Percentiles rank a stretch among this genome's conserved stretches.
phyloP scores from a whole-genome alignment of 2,888 invertebrate species.

The Agrotis segetum region DNA sequence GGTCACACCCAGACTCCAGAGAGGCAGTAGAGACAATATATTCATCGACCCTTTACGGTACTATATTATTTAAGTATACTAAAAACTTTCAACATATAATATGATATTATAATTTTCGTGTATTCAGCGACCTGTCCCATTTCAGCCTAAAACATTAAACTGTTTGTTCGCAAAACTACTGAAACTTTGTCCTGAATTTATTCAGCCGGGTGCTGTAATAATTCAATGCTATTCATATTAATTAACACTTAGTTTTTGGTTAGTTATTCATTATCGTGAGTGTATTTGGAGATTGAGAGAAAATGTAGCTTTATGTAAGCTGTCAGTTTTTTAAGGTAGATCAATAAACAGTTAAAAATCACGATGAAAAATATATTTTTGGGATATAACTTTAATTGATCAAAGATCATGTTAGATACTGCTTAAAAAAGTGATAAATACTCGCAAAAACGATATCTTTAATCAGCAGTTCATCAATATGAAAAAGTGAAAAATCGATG shows the following conservation, averaged over 20 bases:
- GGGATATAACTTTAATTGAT: background rate
- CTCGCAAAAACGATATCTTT: no score
- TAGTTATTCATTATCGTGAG: constrained; percentile 29
- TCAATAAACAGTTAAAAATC: background rate
- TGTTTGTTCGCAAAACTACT: constrained; percentile 49
- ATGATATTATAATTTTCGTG: constrained; percentile 38
- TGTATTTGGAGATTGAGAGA: background rate
- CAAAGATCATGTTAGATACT: background rate
- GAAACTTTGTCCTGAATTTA: constrained; percentile 51
- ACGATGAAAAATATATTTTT: background rate
- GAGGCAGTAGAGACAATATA: background rate
- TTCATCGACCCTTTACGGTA: constrained; percentile 12
- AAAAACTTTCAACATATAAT: constrained; percentile 44
- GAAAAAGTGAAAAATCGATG: no score
- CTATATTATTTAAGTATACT: constrained; percentile 48
- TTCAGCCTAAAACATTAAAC: constrained; percentile 30
- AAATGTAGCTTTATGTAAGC: background rate
- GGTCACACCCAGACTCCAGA: background rate
- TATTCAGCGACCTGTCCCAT: constrained; percentile 5
- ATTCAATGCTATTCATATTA: constrained; percentile 53
- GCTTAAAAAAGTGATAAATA: background rate
- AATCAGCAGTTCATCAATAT: no score
- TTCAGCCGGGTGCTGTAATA: constrained; percentile 42
- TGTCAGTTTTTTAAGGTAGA: background rate
- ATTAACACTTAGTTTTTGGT: constrained; percentile 42